These are phyloP conservation scores for Chaetodon trifasciatus DNA, from an alignment of 2,797 vertebrate species.

Conservation along the genomic window DNA sequence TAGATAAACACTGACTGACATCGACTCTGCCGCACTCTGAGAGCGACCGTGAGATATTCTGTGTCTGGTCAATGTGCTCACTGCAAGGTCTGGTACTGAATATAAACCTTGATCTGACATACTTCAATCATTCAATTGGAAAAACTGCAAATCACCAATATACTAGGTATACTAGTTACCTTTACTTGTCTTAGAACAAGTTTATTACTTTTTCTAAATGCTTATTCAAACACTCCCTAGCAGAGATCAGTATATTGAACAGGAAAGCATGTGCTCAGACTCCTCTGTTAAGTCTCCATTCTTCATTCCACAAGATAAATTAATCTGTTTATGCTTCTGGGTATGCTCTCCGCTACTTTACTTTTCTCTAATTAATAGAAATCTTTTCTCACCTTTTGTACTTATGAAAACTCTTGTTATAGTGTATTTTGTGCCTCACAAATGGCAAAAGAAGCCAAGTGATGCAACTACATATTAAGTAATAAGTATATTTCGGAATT, in stretches of 20 bases:
- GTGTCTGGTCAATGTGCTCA: conserved; percentile 32
- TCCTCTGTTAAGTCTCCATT: conserved; percentile 8
- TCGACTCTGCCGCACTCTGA: conserved; percentile 53
- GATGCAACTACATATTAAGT: not conserved
- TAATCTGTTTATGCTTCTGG: conserved; percentile 8
- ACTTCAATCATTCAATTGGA: conserved; percentile 15
- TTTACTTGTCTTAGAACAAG: not conserved
- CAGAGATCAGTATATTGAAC: not conserved
- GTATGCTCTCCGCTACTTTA: not conserved
- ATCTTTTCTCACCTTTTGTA: not conserved
- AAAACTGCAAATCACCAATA: conserved; percentile 5
- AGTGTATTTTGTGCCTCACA: not conserved
- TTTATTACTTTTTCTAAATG: not conserved
- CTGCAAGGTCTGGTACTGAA: conserved; percentile 25
- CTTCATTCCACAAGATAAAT: not conserved
- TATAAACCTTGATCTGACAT: conserved; percentile 15
- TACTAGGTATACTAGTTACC: not conserved
- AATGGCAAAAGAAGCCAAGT: not conserved
- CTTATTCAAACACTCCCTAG: not conserved
- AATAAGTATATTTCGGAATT: not conserved
- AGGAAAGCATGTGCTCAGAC: not conserved
- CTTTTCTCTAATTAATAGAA: not conserved
- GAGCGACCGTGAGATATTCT: conserved; percentile 42
- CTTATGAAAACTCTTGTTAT: not conserved
- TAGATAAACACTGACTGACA: conserved; percentile 56